Base-by-base conservation (phyloP, 53 echinoderm and acorn worm genomes). In the Holothuria leucospilota region DNA sequence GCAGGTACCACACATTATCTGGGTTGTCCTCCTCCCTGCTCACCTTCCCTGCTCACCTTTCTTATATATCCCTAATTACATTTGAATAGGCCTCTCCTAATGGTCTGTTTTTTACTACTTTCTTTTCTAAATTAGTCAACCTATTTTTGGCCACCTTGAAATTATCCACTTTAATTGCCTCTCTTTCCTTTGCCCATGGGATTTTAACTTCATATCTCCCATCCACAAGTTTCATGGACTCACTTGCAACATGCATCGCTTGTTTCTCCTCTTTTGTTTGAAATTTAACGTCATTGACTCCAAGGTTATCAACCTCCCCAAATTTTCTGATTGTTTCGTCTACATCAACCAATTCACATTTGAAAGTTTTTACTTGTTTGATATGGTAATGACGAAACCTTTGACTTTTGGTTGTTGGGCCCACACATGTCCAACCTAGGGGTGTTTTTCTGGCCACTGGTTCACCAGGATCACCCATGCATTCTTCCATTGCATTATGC, bases 151-250 rank as follows among this genome's bases (percentile, higher is more conserved):
- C 90, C 27, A 84, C 46, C 42, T 46, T 39, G 16, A 29, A 15
- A 39, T 51, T 39, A n/a, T 77, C 23, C 53, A 38, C 23, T 9
- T 42, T 42, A 42, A 42, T 42, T 42, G 42, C 42, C 5, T 42
- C 42, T 42, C 9, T 42, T 42, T 42, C 5, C 9, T 42, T 42
- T 42, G 42, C 42, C 28, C 56, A 60, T 30, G 39, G 85, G 13
- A 34, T 77, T 38, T 53, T 77, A 63, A 69, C 79, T 56, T 86
- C 79, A 52, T 90, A 90, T 34, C 75, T 85, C 42, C 90, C 90
- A 59, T 80, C 81, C 51, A 67, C 60, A 24, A 6, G 20, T 29
- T 40, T 86, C 51, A 81, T 78, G 16, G 86, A 78, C 66, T 70
- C 81, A 58, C 80, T 77, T 58, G 80, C 66, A 52, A n/a, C n/a